These are phyloP conservation scores for Lasioglossum marginatum DNA, from an alignment of 2,888 invertebrate genomes.

Conservation along the genomic window DNA sequence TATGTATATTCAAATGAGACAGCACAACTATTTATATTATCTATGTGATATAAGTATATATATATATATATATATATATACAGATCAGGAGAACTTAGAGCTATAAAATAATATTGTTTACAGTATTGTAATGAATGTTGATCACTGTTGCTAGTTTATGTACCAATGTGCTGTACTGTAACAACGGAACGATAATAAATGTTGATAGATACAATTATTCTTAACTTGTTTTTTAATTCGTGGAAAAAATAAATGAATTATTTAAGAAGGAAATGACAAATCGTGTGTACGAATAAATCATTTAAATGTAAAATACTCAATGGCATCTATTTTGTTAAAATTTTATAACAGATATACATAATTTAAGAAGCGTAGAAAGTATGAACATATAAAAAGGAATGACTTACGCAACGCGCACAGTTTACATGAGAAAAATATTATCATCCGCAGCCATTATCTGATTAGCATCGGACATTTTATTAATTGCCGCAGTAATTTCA, in stretches of 20 bases:
- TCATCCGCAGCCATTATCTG: constrained; percentile 96
- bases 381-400: background rate
- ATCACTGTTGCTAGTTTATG: constrained; percentile 82
- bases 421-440: constrained; percentile 92
- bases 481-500: constrained; percentile 92
- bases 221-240: constrained; percentile 26
- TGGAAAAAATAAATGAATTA: background rate
- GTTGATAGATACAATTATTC: constrained; percentile 74
- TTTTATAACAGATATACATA: constrained; percentile 15
- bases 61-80: constrained; percentile 57
- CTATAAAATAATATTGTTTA: constrained; percentile 74
- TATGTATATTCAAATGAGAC: constrained; percentile 62
- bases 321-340: constrained; percentile 21
- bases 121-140: constrained; percentile 80
- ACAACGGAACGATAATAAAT: constrained; percentile 78
- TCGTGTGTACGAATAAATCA: constrained; percentile 13
- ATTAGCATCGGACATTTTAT: constrained; percentile 94
- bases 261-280: background rate
- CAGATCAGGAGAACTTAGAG: constrained; percentile 67
- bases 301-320: background rate
- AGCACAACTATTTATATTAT: constrained; percentile 69
- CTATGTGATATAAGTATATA: constrained; percentile 73
- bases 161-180: constrained; percentile 80
- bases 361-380: background rate
- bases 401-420: constrained; percentile 20